A percentile compares a stretch with the other conserved stretches of the same genome.
These are phyloP conservation scores for Lordiphosa fenestrarum DNA, from an alignment of 2,888 invertebrate species.

Conservation along the genomic window DNA sequence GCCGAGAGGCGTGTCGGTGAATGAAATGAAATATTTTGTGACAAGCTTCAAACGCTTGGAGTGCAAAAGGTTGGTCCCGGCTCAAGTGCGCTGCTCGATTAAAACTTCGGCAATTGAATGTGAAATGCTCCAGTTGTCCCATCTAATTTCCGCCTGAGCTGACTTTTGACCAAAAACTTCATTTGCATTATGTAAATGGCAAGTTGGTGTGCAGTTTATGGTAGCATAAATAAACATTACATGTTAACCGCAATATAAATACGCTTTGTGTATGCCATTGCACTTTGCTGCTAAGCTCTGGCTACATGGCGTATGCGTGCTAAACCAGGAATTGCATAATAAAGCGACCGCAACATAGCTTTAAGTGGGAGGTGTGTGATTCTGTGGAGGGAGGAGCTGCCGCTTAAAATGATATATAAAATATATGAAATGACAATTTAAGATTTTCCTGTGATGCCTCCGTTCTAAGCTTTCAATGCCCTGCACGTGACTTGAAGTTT, in stretches of 20 bases:
- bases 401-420: conserved; percentile 29
- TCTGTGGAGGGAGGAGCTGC: conserved; percentile 4
- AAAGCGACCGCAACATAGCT: conserved; percentile 44
- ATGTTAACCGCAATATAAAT: conserved; percentile 58
- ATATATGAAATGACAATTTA: conserved; percentile 48
- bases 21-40: conserved; percentile 58
- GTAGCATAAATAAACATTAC: conserved; percentile 61
- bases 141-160: conserved; percentile 14
- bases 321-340: conserved; percentile 50
- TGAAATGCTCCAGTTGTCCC: conserved; percentile 18
- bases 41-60: conserved; percentile 37
- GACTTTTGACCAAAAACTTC: conserved; percentile 17
- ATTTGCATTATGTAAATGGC: conserved; percentile 64
- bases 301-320: conserved; percentile 20
- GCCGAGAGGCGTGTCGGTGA: conserved; percentile 16
- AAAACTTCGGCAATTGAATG: conserved; percentile 44
- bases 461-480: conserved; percentile 36
- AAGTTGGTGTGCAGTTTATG: conserved; percentile 26
- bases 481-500: conserved; percentile 45
- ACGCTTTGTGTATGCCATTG: conserved; percentile 39
- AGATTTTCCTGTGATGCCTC: conserved; percentile 33
- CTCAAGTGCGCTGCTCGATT: conserved; percentile 42
- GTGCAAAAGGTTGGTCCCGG: conserved; percentile 5
- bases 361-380: conserved; percentile 14
- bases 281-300: conserved; percentile 13